phyloP scores from a whole-genome alignment of 2,797 vertebrate genomes.

The Phalloptychus januarius region DNA sequence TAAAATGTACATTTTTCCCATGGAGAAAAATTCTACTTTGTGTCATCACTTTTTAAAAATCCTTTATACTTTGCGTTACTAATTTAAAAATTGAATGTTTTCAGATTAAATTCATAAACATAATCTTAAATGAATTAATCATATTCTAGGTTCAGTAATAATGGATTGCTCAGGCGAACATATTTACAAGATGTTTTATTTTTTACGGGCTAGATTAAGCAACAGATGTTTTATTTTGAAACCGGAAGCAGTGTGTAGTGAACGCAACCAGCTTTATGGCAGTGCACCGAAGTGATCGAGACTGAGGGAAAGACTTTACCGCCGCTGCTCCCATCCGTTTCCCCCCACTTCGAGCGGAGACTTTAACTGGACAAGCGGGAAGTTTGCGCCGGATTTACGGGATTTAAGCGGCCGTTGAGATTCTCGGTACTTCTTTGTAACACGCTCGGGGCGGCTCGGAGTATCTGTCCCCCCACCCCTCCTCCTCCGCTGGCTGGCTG shows the following conservation, averaged over 20 bases:
- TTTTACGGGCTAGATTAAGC: neutral
- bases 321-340: constrained; percentile 23
- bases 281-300: constrained; percentile 49
- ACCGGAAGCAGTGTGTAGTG: neutral
- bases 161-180: neutral
- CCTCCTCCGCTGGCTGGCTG: constrained; percentile 35
- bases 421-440: neutral
- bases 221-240: constrained; percentile 49
- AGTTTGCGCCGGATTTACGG: constrained; percentile 15
- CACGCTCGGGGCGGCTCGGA: constrained; percentile 15
- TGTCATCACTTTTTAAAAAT: neutral
- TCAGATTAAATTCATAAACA: neutral
- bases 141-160: no score
- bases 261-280: neutral
- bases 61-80: neutral
- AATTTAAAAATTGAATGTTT: neutral
- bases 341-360: neutral
- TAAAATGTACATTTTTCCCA: neutral
- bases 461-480: constrained; percentile 30
- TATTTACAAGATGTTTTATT: constrained; percentile 8
- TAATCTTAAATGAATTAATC: neutral
- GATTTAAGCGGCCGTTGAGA: neutral
- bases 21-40: neutral
- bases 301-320: constrained; percentile 49
- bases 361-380: neutral